Conservation (phyloP, 2,113 vertebrate species). For the Indri indri region DNA sequence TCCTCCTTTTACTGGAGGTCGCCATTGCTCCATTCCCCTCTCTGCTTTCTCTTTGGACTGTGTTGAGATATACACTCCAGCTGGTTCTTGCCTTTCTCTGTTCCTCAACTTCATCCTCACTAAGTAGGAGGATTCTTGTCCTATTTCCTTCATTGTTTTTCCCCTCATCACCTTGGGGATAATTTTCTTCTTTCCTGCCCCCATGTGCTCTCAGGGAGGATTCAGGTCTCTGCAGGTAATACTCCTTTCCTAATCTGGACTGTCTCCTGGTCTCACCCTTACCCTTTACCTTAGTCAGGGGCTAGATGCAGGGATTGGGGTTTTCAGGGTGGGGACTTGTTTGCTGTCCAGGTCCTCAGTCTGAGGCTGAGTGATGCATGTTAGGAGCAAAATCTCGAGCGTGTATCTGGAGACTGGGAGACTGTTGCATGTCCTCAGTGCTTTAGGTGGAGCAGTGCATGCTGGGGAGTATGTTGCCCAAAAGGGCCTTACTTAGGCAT, state of each 20-base stretch:
- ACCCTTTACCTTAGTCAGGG: neutral
- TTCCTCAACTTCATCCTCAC: slow-evolving; percentile 58
- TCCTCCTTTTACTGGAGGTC: slow-evolving; percentile 40
- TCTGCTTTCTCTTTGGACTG: slow-evolving; percentile 45
- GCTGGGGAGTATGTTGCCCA: slow-evolving; percentile 55
- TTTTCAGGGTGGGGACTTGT: slow-evolving; percentile 9
- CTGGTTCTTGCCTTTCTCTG: slow-evolving; percentile 45
- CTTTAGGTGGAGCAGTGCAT: slow-evolving; percentile 65
- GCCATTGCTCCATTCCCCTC: slow-evolving; percentile 16
- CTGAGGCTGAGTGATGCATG: slow-evolving; percentile 61
- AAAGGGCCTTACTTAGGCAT: slow-evolving; percentile 36
- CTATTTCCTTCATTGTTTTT: neutral
- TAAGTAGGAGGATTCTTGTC: slow-evolving; percentile 57
- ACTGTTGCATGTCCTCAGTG: slow-evolving; percentile 60
- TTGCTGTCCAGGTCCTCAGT: neutral
- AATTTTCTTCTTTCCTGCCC: slow-evolving; percentile 84
- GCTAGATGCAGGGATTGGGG: slow-evolving; percentile 12
- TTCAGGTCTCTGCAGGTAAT: slow-evolving; percentile 99
- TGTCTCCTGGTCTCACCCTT: slow-evolving; percentile 15
- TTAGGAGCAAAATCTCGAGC: slow-evolving; percentile 9
- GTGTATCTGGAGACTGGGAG: neutral
- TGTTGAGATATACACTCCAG: slow-evolving; percentile 12
- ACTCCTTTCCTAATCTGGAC: slow-evolving; percentile 75
- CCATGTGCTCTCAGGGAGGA: slow-evolving; percentile 94
- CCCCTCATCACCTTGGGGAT: slow-evolving; percentile 62